These are phyloP conservation scores for Taenioides sp. DNA, from an alignment of 2,797 vertebrate species.

Conservation along the genomic window DNA sequence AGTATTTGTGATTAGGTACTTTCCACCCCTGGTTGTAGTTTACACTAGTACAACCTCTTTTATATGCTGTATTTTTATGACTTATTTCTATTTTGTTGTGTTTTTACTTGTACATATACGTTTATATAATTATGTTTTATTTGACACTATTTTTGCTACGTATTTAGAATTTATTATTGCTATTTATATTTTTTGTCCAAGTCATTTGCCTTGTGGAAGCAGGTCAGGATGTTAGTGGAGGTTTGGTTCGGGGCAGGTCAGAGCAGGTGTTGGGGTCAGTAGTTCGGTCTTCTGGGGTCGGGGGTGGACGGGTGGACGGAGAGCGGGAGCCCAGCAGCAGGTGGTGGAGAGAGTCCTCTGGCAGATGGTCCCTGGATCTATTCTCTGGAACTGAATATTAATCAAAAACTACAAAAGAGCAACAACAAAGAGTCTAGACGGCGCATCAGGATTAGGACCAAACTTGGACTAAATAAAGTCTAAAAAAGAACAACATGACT, in stretches of 20 bases:
- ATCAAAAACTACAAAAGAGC: constrained; percentile 6
- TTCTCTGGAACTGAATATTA: constrained; percentile 5
- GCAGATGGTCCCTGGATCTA: constrained; percentile 1
- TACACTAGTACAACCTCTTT: too few relatives aligned
- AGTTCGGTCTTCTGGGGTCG: background rate
- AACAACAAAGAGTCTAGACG: constrained; percentile 6
- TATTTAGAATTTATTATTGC: too few relatives aligned
- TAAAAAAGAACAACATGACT: background rate
- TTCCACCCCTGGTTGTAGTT: too few relatives aligned
- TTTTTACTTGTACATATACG: too few relatives aligned
- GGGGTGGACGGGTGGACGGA: background rate
- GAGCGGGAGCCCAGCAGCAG: background rate
- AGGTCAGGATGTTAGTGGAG: too few relatives aligned
- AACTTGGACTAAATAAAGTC: background rate
- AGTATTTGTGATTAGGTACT: too few relatives aligned
- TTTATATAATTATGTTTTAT: too few relatives aligned
- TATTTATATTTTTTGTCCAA: too few relatives aligned
- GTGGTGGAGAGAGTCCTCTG: background rate
- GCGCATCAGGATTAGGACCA: background rate
- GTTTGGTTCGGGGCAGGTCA: background rate
- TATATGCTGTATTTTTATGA: too few relatives aligned
- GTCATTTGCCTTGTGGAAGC: too few relatives aligned
- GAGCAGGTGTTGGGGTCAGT: background rate
- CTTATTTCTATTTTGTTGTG: too few relatives aligned
- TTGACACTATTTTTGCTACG: too few relatives aligned